Base-by-base conservation (phyloP, 2,888 invertebrate species). In the Palloptera scutellata region DNA sequence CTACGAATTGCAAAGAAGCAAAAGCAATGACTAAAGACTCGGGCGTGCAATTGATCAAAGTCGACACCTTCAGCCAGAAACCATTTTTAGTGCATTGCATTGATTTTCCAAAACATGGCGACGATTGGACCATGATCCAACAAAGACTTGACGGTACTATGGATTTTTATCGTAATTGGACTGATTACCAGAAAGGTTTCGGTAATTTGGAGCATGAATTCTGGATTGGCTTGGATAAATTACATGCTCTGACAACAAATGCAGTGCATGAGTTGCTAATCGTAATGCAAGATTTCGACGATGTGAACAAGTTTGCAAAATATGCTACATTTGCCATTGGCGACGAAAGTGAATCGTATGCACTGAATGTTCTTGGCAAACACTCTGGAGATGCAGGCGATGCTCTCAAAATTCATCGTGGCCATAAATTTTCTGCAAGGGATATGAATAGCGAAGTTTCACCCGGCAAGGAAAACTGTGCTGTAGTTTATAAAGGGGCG, bases 61-160 rank as follows among this genome's bases (percentile, higher is more conserved):
- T n/a, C n/a, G n/a, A n/a, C 19, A 75, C 78, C 2, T 51, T 78
- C 41, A 72, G 87, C 1, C 84, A 86, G 68, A 87, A 87, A 8
- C 86, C 91, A 0, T 90, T 91, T 81, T 90, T 90, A 79, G 91
- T 88, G 6, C 64, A 70, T 17, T 83, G 83, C 67, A 90, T 91
- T 69, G 87, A 89, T 71, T 87, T 86, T 53, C n/a, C n/a, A n/a
- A n/a, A n/a, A 1, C 85, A 86, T 0, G 89, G 88, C 1, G 91
- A 91, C 11, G 91, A 91, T n/a, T 92, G 92, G 92, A 90, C 90
- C 58, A 88, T 90, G 86, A 89, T 70, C 84, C 89, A 91, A 79
- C 89, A 89, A 73, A 87, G 91, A 41, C 87, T 86, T 70, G 88
- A 89, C 69, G 91, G 91, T 0, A 86, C 87, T 1, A 87, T 90